Base-by-base conservation (phyloP, 2,113 vertebrate genomes). In the Poecilia latipinna region DNA sequence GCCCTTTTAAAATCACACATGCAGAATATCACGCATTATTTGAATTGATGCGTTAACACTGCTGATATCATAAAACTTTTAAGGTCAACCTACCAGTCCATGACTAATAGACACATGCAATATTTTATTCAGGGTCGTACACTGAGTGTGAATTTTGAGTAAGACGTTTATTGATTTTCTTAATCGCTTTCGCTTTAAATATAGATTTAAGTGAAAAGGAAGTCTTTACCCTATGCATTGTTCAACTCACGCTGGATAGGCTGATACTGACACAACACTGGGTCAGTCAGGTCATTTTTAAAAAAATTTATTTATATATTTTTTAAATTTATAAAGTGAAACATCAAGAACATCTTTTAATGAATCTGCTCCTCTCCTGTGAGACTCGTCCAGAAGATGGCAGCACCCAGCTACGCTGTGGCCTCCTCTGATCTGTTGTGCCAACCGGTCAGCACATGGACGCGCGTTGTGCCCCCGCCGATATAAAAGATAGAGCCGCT, bases 321-420 rank as follows among this genome's bases (percentile, higher is more conserved):
- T 33, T 7, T 33, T 7, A 33, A 33, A 33, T 72, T 70, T 68
- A 48, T 42, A 62, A 37, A 61, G 24, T 1, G 42, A 71, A 69
- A 80, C 54, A 26, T 7, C 3, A 44, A 69, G 26, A n/a, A 74
- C 29, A 63, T 19, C 12, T 0, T 0, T 1, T 33, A 35, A 74
- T 22, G 37, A 54, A 51, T 70, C n/a, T 67, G 28, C 51, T 12
- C 7, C 10, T 73, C 48, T 76, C 26, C 12, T 75, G 72, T 79
- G 69, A 70, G 32, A 61, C 65, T 44, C 15, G 83, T 64, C 93
- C 94, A 95, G 90, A 83, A 95, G 94, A 94, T 95, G 94, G 93
- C 92, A 91, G 92, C 93, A 94, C 93, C 68, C 84, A 86, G 91
- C 93, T 94, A 86, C 54, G 68, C 61, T 91, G 89, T 72, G 74